A percentile compares a stretch with the other conserved stretches of the same genome.
Conservation (phyloP, 2,888 invertebrate species). For the Ormyrus rosae region DNA sequence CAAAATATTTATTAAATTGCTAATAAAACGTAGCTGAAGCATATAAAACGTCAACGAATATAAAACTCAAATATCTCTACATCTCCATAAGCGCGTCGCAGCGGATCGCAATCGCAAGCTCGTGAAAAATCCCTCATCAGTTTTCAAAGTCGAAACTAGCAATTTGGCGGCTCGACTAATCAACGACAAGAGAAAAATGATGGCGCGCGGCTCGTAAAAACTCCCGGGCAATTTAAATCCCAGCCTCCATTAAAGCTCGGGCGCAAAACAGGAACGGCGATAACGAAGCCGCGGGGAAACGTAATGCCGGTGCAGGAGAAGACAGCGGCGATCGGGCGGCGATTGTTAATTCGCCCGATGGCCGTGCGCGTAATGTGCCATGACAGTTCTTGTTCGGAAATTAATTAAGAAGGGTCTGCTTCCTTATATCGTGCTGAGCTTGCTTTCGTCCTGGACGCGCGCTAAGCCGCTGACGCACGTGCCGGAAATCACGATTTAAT, state of each 20-base stretch:
- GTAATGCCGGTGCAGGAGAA: not conserved
- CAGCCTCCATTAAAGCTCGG: constrained; percentile 27
- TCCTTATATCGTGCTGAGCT: not conserved
- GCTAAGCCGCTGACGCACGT: not conserved
- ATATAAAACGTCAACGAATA: not conserved
- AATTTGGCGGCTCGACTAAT: constrained; percentile 8
- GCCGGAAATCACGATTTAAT: constrained; percentile 15
- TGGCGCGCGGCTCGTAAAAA: constrained; percentile 19
- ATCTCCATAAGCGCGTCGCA: not conserved
- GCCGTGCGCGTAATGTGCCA: constrained; percentile 26
- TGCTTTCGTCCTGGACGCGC: not conserved
- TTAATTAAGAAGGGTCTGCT: constrained; percentile 39
- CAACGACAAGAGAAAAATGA: constrained; percentile 22
- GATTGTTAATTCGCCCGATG: constrained; percentile 7
- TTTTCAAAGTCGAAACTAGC: not conserved
- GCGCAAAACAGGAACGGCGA: not conserved
- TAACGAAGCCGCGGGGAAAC: constrained; percentile 28
- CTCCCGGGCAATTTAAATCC: constrained; percentile 42
- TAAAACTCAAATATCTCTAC: not conserved
- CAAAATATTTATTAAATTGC: not conserved
- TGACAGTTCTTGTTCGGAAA: constrained; percentile 17
- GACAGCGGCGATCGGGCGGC: constrained; percentile 17
- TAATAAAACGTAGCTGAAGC: not conserved
- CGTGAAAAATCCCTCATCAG: not conserved
- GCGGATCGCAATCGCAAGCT: not conserved